Percentiles rank a stretch among this genome's conserved stretches.
Conservation (phyloP, 2,888 invertebrate genomes). For the Cantharis nigra region DNA sequence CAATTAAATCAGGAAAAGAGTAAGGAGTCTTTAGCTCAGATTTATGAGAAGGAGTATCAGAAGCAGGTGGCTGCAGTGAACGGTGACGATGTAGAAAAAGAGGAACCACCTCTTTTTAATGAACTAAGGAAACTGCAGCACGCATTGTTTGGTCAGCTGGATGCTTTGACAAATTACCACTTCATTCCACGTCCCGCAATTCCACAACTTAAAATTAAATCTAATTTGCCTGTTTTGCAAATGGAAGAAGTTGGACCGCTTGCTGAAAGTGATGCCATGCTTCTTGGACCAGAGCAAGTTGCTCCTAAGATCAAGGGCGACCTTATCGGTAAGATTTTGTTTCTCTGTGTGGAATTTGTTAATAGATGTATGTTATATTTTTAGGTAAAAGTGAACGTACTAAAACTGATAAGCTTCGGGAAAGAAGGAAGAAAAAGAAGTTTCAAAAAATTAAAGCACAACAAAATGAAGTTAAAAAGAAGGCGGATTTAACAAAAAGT, state of each 20-base stretch:
- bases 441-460: conserved; percentile 69
- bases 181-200: conserved; percentile 87
- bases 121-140: conserved; percentile 78
- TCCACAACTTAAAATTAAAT: conserved; percentile 88
- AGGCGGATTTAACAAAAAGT: conserved; percentile 41
- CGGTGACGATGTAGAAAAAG: conserved; percentile 62
- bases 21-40: conserved; percentile 88
- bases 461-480: conserved; percentile 34
- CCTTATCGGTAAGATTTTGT: conserved; percentile 51
- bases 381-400: conserved; percentile 77
- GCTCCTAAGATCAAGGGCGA: conserved; percentile 63
- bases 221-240: conserved; percentile 85
- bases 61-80: conserved; percentile 65
- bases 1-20: conserved; percentile 93
- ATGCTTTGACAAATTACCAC: conserved; percentile 92
- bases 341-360: background rate
- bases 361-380: conserved; percentile 21
- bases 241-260: conserved; percentile 97
- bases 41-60: conserved; percentile 89
- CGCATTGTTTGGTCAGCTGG: conserved; percentile 80
- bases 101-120: conserved; percentile 76
- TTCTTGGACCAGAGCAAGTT: conserved; percentile 93
- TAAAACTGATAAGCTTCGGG: conserved; percentile 86
- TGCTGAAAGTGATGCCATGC: conserved; percentile 79
- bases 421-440: conserved; percentile 82